Base-by-base conservation (phyloP, 2,113 vertebrate genomes). In the Alouatta palliata region DNA sequence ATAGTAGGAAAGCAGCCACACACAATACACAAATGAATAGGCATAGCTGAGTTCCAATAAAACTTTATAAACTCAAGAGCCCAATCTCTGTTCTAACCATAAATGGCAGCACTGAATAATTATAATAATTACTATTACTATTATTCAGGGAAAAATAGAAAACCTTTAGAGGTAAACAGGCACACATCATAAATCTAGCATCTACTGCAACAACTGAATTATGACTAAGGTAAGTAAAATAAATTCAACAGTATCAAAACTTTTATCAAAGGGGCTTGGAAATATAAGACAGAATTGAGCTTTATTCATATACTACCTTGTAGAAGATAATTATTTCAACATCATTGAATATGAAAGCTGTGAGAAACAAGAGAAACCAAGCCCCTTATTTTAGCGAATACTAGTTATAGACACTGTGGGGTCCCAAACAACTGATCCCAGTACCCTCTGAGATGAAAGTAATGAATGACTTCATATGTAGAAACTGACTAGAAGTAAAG, bases 281-380 rank as follows among this genome's bases (percentile, higher is more conserved):
- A 94, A 82, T 75, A 54, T 40, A 93, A n/a, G 12, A 37, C 35
- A 76, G 13, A 64, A 8, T 19, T 56, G 32, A 73, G 4, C 35
- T 61, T 81, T 81, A 77, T 43, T 96, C 49, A 94, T 13, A 89
- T 89, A 61, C 0, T 68, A 16, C 92, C 84, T 40, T 82, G 21
- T 75, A 1, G 43, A 95, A 82, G 27, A 84, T 84, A 56, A 97
- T 66, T 81, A 85, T 81, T 94, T 94, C n/a, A 88, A 95, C 94
- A 76, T 66, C 61, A 94, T 0, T 83, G 37, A 20, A 37, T 54
- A 90, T 73, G 81, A 94, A 73, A 76, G 35, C 30, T 89, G 27
- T 52, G 27, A 90, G 40, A 89, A 91, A 66, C 32, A 71, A 73
- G 54, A 87, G 40, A 85, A 94, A 66, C 6, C n/a, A 70, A 68